Evolutionary conservation across 2,888 invertebrate species (phyloP).

Genomic region (Tetheella fluctuosa): DNA sequence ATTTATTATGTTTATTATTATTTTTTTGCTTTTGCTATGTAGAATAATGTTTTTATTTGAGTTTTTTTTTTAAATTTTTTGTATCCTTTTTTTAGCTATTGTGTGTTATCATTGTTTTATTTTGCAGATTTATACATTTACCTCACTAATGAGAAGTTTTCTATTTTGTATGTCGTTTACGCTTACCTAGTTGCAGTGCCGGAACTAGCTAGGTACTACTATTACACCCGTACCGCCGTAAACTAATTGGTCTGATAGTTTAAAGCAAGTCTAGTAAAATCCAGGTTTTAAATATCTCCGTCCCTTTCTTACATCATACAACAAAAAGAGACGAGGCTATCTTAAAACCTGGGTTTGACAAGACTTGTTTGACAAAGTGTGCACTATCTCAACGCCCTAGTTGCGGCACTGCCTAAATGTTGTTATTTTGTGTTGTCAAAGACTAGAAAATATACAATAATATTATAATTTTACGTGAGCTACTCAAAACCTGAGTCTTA

Average conservation of each 20-base stretch:
- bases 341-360: too few species aligned
- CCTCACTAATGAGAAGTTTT: neutral
- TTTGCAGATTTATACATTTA: too few species aligned
- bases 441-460: neutral
- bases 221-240: too few species aligned
- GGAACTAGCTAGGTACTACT: neutral
- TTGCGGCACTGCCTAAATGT: neutral
- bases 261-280: too few species aligned
- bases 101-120: too few species aligned
- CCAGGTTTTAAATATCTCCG: too few species aligned
- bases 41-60: neutral
- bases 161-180: too few species aligned
- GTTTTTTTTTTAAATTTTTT: neutral
- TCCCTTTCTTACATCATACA: too few species aligned
- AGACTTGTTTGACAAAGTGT: too few species aligned
- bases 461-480: neutral
- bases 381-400: too few species aligned
- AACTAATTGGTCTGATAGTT: too few species aligned
- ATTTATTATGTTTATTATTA: conserved; percentile 1
- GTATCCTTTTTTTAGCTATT: neutral
- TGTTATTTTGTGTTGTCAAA: neutral
- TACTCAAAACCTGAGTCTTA: neutral
- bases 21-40: neutral
- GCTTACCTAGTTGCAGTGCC: neutral
- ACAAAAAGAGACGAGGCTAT: too few species aligned